phyloP scores from a whole-genome alignment of 2,113 vertebrate genomes.

The Gadus chalcogrammus region DNA sequence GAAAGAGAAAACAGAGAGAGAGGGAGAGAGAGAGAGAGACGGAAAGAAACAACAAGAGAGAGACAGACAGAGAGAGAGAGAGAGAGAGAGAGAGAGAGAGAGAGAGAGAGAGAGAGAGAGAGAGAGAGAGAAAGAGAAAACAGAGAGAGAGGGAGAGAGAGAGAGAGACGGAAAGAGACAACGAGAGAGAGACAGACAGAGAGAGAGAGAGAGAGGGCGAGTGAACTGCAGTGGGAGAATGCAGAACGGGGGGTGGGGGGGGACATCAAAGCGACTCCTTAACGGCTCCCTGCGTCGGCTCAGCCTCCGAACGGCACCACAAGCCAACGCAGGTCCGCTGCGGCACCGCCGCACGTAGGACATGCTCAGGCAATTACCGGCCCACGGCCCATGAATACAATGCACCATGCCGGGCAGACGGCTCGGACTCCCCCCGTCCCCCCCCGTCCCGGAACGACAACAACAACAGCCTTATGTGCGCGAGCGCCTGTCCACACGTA shows the following conservation, averaged over 20 bases:
- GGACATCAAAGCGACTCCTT: slow-evolving; percentile 56
- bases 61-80: too few relatives aligned
- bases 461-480: slow-evolving; percentile 4
- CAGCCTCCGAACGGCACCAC: slow-evolving; percentile 50
- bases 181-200: too few relatives aligned
- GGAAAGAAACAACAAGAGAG: too few relatives aligned
- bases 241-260: not conserved
- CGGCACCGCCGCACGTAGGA: slow-evolving; percentile 34
- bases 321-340: slow-evolving; percentile 36
- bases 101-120: too few relatives aligned
- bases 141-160: too few relatives aligned
- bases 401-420: slow-evolving; percentile 24
- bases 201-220: slow-evolving; percentile 1
- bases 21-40: too few relatives aligned
- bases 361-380: slow-evolving; percentile 44
- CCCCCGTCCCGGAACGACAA: not conserved
- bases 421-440: not conserved
- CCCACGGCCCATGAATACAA: slow-evolving; percentile 31
- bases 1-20: too few relatives aligned
- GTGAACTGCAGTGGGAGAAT: slow-evolving; percentile 13
- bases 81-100: too few relatives aligned
- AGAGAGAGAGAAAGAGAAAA: too few relatives aligned
- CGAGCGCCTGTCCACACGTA: slow-evolving; percentile 10
- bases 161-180: not conserved
- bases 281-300: slow-evolving; percentile 41